Percentiles rank a stretch among this genome's conserved stretches.
Conservation (phyloP, 2,888 invertebrate species). For the Lobophora halterata region DNA sequence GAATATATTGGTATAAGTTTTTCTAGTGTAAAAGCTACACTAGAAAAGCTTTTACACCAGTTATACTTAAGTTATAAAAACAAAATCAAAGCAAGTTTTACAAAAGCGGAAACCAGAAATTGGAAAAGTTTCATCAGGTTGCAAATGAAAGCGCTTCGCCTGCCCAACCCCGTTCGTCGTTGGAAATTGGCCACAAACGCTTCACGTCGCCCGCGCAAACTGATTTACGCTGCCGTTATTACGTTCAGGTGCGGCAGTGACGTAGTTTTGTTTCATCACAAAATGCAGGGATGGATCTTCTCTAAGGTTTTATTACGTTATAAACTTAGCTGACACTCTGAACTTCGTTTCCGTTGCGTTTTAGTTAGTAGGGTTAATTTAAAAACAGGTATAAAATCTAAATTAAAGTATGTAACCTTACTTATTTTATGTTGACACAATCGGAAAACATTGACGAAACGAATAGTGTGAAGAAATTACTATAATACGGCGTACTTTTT, state of each 20-base stretch:
- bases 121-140: constrained; percentile 25
- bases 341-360: no score
- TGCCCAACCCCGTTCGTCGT: constrained; percentile 24
- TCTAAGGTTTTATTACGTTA: no score
- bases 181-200: constrained; percentile 30
- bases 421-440: no score
- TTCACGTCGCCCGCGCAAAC: constrained; percentile 42
- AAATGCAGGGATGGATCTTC: constrained; percentile 20
- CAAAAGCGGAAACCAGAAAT: constrained; percentile 21
- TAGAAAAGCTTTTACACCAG: not conserved
- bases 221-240: constrained; percentile 63
- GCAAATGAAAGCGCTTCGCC: constrained; percentile 12
- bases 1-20: no score
- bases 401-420: no score
- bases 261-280: constrained; percentile 65
- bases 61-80: constrained; percentile 1
- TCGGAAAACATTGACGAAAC: no score
- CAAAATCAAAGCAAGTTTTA: constrained; percentile 6
- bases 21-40: no score
- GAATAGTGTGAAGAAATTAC: no score
- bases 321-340: no score
- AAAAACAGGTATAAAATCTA: no score
- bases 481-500: no score
- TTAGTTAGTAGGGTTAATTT: no score
- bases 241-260: constrained; percentile 70